phyloP scores from a whole-genome alignment of 2,888 invertebrate species.

The Drosophila nigritarsus region DNA sequence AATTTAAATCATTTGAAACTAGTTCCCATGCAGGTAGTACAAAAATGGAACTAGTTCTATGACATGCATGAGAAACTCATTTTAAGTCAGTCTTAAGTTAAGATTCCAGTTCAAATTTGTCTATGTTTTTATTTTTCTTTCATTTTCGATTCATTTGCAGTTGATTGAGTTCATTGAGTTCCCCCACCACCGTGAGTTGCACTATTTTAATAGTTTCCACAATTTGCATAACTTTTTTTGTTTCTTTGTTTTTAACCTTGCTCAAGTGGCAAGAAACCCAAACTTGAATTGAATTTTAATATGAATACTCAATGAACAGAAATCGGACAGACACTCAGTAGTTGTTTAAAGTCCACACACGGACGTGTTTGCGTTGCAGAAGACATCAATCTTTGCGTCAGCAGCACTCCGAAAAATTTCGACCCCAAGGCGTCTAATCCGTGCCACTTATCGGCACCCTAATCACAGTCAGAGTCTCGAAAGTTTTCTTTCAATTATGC shows the following conservation, averaged over 20 bases:
- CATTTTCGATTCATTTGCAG: not conserved
- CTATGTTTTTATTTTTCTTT: no score
- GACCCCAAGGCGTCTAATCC: conserved; percentile 23
- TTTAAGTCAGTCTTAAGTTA: not conserved
- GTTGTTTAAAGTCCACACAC: conserved; percentile 26
- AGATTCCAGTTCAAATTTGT: not conserved
- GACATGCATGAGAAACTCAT: not conserved
- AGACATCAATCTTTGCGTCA: conserved; percentile 60
- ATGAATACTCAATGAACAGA: conserved; percentile 9
- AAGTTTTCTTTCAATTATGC: conserved; percentile 66
- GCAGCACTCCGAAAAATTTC: conserved; percentile 8
- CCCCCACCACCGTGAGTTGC: not conserved
- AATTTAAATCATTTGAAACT: not conserved
- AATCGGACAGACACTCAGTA: not conserved
- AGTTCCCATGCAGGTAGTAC: not conserved
- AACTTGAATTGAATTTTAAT: conserved; percentile 33
- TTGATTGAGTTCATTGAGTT: not conserved
- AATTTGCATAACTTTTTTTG: not conserved
- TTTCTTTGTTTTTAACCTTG: conserved; percentile 13
- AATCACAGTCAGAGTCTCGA: conserved; percentile 45
- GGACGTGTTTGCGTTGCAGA: conserved; percentile 6
- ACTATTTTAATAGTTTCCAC: not conserved
- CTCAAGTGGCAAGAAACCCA: not conserved
- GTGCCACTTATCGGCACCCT: conserved; percentile 43
- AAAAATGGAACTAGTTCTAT: not conserved